Conservation (phyloP, 1,140 invertebrate genomes). For the Pogonus chalceus region DNA sequence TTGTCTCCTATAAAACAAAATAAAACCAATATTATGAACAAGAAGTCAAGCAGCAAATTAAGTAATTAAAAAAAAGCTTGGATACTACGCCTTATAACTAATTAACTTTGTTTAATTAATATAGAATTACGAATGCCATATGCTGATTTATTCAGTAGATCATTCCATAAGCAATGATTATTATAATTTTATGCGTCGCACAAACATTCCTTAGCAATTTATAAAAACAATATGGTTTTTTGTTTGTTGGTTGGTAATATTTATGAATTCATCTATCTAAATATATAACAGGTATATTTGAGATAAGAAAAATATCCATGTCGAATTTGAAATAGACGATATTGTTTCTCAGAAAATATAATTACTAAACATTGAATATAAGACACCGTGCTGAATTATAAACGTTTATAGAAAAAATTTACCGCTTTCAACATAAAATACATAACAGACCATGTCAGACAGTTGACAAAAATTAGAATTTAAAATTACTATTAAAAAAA, state of each 20-base stretch:
- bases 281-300: background rate
- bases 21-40: conserved; percentile 15
- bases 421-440: conserved; percentile 1
- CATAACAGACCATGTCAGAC: background rate
- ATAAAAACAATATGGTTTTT: too few relatives aligned
- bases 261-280: background rate
- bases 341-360: conserved; percentile 5
- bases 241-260: too few relatives aligned
- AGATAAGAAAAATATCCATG: background rate
- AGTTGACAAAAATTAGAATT: conserved; percentile 3
- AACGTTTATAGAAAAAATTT: background rate
- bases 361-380: conserved; percentile 2
- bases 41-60: conserved; percentile 22
- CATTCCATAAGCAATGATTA: conserved; percentile 25
- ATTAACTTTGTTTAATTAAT: conserved; percentile 18
- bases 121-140: conserved; percentile 18
- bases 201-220: background rate
- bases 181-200: conserved; percentile 21
- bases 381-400: conserved; percentile 4
- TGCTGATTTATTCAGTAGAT: conserved; percentile 26
- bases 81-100: conserved; percentile 21
- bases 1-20: conserved; percentile 54
- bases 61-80: conserved; percentile 23
- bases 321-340: conserved; percentile 1
- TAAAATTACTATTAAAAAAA: background rate